Conservation (phyloP, 2,888 invertebrate species). For the Scaptomyza caliginosa region DNA sequence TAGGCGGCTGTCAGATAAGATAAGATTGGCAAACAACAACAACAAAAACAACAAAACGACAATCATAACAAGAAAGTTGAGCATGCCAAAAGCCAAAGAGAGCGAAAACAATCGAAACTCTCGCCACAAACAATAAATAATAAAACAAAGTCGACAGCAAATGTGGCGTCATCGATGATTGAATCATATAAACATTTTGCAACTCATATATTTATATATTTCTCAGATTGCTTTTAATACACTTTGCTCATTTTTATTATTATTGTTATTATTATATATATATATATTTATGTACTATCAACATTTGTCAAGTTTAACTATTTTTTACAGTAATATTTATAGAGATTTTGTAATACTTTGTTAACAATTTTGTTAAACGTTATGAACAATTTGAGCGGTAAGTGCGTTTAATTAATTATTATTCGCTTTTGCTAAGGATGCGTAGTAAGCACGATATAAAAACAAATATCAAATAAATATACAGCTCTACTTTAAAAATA, state of each 20-base stretch:
- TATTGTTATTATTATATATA: conserved; percentile 5
- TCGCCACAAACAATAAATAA: conserved; percentile 28
- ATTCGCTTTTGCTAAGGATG: conserved; percentile 43
- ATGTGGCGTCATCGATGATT: conserved; percentile 71
- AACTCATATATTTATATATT: conserved; percentile 7
- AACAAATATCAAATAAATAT: not conserved
- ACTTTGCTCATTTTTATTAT: conserved; percentile 5
- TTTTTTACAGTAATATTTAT: conserved; percentile 45
- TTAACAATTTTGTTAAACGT: conserved; percentile 13
- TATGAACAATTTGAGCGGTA: conserved; percentile 40
- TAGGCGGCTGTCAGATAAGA: conserved; percentile 50
- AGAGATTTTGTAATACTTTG: conserved; percentile 26
- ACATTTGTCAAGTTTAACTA: conserved; percentile 10
- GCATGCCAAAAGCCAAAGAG: conserved; percentile 21
- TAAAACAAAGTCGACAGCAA: conserved; percentile 16
- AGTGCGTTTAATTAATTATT: conserved; percentile 45
- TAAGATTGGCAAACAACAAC: conserved; percentile 46
- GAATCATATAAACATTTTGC: conserved; percentile 46
- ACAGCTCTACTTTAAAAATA: conserved; percentile 9
- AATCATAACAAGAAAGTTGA: conserved; percentile 29
- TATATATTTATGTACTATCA: not conserved
- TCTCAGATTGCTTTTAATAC: conserved; percentile 15
- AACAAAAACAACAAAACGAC: conserved; percentile 17
- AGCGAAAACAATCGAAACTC: conserved; percentile 45
- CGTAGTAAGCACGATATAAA: conserved; percentile 26